A percentile compares a stretch with the other conserved stretches of the same genome.
phyloP scores from a whole-genome alignment of 2,888 invertebrate species.

The Cantharis lateralis region DNA sequence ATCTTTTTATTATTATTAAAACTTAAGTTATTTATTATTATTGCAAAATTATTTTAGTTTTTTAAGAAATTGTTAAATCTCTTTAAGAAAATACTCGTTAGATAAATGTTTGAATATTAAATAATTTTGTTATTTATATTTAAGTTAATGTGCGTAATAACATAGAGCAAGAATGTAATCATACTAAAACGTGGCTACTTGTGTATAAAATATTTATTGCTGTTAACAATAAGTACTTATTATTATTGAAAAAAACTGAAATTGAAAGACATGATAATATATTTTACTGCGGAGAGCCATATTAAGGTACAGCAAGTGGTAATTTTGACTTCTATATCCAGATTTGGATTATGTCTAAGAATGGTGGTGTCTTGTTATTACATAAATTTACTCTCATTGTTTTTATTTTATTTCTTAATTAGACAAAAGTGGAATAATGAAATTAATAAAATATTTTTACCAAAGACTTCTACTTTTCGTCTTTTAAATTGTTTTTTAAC shows the following conservation, averaged over 20 bases:
- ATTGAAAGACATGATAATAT: neutral
- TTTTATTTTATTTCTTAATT: neutral
- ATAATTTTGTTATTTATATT: neutral
- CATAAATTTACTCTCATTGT: neutral
- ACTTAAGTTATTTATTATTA: neutral
- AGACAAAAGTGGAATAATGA: neutral
- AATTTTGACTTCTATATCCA: neutral
- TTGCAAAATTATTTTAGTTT: neutral
- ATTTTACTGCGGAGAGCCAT: neutral
- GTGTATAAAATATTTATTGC: neutral
- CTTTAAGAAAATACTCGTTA: neutral
- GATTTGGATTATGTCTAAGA: neutral
- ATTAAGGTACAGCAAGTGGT: no score
- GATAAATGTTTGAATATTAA: neutral
- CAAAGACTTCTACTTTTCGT: slow-evolving; percentile 39
- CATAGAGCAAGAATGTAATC: neutral
- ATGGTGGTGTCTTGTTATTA: neutral
- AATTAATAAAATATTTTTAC: slow-evolving; percentile 32
- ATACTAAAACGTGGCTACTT: neutral
- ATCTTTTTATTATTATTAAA: neutral
- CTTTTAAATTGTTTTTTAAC: slow-evolving; percentile 43
- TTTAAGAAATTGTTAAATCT: neutral
- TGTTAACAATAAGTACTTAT: neutral
- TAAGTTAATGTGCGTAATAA: neutral
- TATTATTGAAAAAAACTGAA: neutral